Evolutionary conservation across 2,113 vertebrate species (phyloP), one percentile per base, ranked within the genome.

Genomic region (Cygnus atratus): DNA sequence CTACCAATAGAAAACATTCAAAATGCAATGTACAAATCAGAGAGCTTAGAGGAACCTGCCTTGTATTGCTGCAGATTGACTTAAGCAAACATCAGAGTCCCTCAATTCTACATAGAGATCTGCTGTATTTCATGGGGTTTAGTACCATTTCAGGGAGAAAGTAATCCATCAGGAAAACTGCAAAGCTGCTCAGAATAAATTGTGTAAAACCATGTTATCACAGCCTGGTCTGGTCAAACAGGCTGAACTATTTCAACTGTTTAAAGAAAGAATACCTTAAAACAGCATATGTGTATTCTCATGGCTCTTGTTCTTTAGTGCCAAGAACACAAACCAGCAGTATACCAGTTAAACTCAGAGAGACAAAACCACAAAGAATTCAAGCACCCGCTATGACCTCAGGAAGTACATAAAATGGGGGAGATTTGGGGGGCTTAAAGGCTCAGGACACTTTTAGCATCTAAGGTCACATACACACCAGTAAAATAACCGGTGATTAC

Each of bases 401-500:
- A 10, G 3, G 21, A 59, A 39, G 22, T 4, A 48, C 1, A 4
- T 6, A 29, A 33, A 61, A 28, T 10, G 5, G 29, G 43, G 31
- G 18, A 31, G 19, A 3, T 35, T 3, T 24, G 13, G 7, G 44
- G 26, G 16, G 46, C 10, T 11, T 35, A 44, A 46, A 25, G 65
- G 44, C 14, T 37, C 26, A 29, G 46, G n/a, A 48, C 61, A 37
- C 9, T 72, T n/a, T 44, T 11, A 62, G 28, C 43, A 33, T 15
- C 28, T 44, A 14, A 4, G 13, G 24, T 13, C 44, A 4, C 17
- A n/a, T 44, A 35, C 37, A 2, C 25, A 9, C 48, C 6, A 28
- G 48, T 20, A 39, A 50, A 74, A 35, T 7, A 17, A 0, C 1
- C 3, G 28, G n/a, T 3, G 37, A 55, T 13, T 5, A 1, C 13